These are phyloP conservation scores for Euura lappo DNA, from an alignment of 1,140 invertebrate species.

Conservation along the genomic window DNA sequence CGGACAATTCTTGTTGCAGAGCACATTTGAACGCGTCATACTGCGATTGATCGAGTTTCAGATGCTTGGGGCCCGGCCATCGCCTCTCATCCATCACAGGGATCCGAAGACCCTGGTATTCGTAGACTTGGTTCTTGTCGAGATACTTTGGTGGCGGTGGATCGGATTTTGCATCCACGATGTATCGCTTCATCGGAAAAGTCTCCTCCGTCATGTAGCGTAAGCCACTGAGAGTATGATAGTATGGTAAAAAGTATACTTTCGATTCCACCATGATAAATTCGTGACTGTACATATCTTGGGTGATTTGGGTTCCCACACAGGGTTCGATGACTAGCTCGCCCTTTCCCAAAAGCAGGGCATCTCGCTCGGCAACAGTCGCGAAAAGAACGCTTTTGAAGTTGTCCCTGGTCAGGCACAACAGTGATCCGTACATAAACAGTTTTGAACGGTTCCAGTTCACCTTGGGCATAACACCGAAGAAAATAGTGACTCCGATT, in stretches of 20 bases:
- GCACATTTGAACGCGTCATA: constrained; percentile 65
- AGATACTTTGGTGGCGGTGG: not conserved
- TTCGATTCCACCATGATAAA: constrained; percentile 71
- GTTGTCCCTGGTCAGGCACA: constrained; percentile 61
- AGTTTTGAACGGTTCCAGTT: constrained; percentile 48
- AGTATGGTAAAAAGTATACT: constrained; percentile 75
- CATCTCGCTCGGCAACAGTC: constrained; percentile 51
- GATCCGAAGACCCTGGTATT: not conserved
- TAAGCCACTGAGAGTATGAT: constrained; percentile 67
- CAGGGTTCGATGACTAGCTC: not conserved
- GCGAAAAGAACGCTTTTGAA: constrained; percentile 58
- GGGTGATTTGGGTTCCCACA: not conserved
- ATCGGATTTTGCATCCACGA: not conserved
- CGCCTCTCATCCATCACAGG: not conserved
- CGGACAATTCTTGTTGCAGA: constrained; percentile 67
- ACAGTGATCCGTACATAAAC: constrained; percentile 60
- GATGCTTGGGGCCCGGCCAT: constrained; percentile 36
- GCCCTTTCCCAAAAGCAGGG: not conserved
- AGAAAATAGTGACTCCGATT: not conserved
- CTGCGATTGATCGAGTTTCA: constrained; percentile 67
- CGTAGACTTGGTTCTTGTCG: not conserved
- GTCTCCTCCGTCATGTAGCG: constrained; percentile 59
- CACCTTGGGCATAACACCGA: constrained; percentile 20
- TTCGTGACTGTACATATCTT: constrained; percentile 40
- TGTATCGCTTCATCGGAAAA: constrained; percentile 27